phyloP scores from a whole-genome alignment of 1,140 invertebrate genomes.

The Cataglyphis hispanica region DNA sequence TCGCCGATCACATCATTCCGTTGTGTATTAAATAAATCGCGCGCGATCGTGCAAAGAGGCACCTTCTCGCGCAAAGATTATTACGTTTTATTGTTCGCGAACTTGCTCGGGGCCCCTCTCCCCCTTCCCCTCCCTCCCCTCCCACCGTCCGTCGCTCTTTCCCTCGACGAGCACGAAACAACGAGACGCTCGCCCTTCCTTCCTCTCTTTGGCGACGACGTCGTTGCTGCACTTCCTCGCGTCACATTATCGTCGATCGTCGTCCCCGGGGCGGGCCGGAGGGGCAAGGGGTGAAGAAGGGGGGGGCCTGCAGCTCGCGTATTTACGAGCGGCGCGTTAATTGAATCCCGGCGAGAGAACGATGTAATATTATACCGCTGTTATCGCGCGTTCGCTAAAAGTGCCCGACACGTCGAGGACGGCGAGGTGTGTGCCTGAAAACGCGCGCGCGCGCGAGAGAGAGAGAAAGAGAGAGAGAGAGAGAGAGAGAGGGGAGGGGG shows the following conservation, averaged over 20 bases:
- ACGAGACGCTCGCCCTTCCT: not conserved
- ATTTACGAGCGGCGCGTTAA: constrained; percentile 60
- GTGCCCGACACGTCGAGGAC: constrained; percentile 38
- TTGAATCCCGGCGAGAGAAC: constrained; percentile 57
- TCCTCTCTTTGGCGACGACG: constrained; percentile 1
- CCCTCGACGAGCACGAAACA: not conserved
- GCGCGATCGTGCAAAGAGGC: not conserved
- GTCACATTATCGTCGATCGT: constrained; percentile 59
- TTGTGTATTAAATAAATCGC: no score
- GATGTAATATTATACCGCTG: constrained; percentile 57
- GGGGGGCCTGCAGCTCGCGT: constrained; percentile 1
- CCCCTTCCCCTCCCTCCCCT: no score
- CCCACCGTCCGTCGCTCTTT: no score
- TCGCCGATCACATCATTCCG: not conserved
- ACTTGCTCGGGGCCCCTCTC: not conserved
- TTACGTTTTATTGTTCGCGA: constrained; percentile 7
- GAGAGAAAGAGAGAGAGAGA: not conserved
- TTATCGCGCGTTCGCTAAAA: constrained; percentile 55
- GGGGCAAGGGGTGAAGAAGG: no score
- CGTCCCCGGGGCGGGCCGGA: not conserved
- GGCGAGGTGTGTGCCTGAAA: not conserved
- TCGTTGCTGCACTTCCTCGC: constrained; percentile 39
- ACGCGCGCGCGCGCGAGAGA: not conserved
- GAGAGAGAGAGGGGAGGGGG: not conserved
- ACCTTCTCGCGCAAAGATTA: not conserved